These are phyloP conservation scores for Mola mola DNA, from an alignment of 2,113 vertebrate genomes.

Conservation along the genomic window DNA sequence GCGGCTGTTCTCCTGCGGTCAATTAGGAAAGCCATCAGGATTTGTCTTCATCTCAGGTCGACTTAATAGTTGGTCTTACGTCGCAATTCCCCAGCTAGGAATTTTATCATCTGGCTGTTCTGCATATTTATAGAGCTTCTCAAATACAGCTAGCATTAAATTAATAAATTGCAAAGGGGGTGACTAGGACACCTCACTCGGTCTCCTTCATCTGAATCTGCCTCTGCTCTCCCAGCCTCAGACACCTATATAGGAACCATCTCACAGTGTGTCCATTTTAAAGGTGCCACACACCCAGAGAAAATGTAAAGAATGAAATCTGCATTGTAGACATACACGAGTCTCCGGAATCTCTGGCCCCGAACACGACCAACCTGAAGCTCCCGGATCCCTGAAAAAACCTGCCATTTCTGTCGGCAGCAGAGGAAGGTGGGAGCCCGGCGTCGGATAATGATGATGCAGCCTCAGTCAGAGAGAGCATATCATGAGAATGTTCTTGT, in stretches of 20 bases:
- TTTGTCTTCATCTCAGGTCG: constrained; percentile 68
- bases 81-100: constrained; percentile 48
- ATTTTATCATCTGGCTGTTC: constrained; percentile 57
- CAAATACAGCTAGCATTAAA: constrained; percentile 58
- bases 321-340: constrained; percentile 26
- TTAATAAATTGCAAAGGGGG: constrained; percentile 65
- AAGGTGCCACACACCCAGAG: constrained; percentile 42
- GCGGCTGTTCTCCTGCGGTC: constrained; percentile 47
- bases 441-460: constrained; percentile 53
- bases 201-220: constrained; percentile 49
- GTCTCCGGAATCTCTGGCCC: constrained; percentile 38
- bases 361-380: constrained; percentile 7
- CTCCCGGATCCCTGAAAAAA: constrained; percentile 1
- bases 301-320: constrained; percentile 54
- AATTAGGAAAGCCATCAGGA: constrained; percentile 68
- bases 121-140: constrained; percentile 70
- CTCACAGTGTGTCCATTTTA: constrained; percentile 25
- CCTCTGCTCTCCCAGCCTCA: constrained; percentile 14
- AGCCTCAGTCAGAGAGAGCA: constrained; percentile 28
- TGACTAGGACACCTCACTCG: constrained; percentile 41
- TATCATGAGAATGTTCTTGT: constrained; percentile 27
- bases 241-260: constrained; percentile 29
- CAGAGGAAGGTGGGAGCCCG: constrained; percentile 25
- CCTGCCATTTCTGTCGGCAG: constrained; percentile 40
- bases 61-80: constrained; percentile 54